Base-by-base conservation (phyloP, 1,140 invertebrate species). In the Chelonus insularis region DNA sequence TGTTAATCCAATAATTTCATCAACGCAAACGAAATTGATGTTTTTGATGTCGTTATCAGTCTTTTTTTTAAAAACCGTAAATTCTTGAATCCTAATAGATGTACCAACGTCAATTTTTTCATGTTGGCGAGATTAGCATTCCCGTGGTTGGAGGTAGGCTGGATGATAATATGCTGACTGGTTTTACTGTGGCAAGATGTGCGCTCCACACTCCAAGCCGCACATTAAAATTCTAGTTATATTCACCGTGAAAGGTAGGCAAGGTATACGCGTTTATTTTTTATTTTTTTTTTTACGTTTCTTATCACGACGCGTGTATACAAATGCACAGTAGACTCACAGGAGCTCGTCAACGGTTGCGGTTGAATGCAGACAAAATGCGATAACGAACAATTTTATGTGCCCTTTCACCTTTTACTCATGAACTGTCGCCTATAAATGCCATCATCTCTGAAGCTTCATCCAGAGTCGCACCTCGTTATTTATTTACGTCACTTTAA, bases 211-310 rank as follows among this genome's bases (percentile, higher is more conserved):
- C 3, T 7, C 68, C 63, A 61, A 48, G 63, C 59, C 57, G 62
- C 60, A 66, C 63, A 69, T 73, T 71, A 73, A 64, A 69, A 71
- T 71, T 73, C 68, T 65, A 64, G 66, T 73, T 71, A 63, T 57
- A 57, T 57, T 68, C 64, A 62, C 61, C 55, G 62, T 45, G 52
- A 37, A 34, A 51, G 23, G n/a, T 29, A 20, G 6, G 6, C 8
- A 20, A 29, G 32, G 14, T 11, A 34, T 1, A 1, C 32, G 7
- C 32, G 37, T 39, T 39, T 39, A 14, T 11, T 39, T 34, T 23
- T n/a, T 39, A 20, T 29, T 34, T 16, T 16, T 39, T 37, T 37
- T 39, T 21, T 20, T 4, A 2, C 16, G 8, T 37, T 25, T 8
- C 52, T 55, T 55, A 55, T 55, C 52, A 36, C 12, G n/a, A 16